Conservation (phyloP, 1,140 invertebrate species). For the Danaus melanippus region DNA sequence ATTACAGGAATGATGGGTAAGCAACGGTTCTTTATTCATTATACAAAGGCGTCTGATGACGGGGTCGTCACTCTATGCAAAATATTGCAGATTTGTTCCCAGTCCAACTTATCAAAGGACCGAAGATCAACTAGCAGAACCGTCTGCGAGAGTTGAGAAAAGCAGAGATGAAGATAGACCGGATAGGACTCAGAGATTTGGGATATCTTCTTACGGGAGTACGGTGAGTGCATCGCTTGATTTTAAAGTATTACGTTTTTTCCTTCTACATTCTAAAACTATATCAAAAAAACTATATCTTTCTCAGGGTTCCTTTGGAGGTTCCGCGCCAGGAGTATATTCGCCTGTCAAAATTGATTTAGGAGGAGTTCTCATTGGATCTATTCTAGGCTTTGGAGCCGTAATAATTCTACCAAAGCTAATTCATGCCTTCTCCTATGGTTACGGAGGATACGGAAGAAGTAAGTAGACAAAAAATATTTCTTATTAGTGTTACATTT, state of each 20-base stretch:
- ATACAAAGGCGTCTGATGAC: too few relatives aligned
- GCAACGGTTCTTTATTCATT: slow-evolving; percentile 11
- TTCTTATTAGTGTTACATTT: neutral
- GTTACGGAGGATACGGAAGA: slow-evolving; percentile 79
- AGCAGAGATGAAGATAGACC: slow-evolving; percentile 40
- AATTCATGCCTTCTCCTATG: slow-evolving; percentile 78
- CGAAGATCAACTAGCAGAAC: slow-evolving; percentile 62
- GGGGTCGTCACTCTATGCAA: too few relatives aligned
- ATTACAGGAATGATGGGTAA: slow-evolving; percentile 55
- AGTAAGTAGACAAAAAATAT: slow-evolving; percentile 69
- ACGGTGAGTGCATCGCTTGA: slow-evolving; percentile 23
- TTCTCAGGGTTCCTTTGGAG: slow-evolving; percentile 51
- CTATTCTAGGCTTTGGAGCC: slow-evolving; percentile 83
- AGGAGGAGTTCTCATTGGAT: slow-evolving; percentile 84
- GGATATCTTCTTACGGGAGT: slow-evolving; percentile 59
- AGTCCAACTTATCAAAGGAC: slow-evolving; percentile 48
- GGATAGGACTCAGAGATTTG: slow-evolving; percentile 63
- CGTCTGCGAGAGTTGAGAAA: slow-evolving; percentile 49
- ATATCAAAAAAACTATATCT: too few relatives aligned
- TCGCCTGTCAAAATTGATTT: slow-evolving; percentile 85
- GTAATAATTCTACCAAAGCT: slow-evolving; percentile 85
- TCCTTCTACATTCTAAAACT: too few relatives aligned
- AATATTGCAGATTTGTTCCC: slow-evolving; percentile 31
- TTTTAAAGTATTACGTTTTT: neutral
- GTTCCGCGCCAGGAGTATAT: slow-evolving; percentile 67